These are phyloP conservation scores for Ageneiosus marmoratus DNA, from an alignment of 2,113 vertebrate species.

Conservation along the genomic window DNA sequence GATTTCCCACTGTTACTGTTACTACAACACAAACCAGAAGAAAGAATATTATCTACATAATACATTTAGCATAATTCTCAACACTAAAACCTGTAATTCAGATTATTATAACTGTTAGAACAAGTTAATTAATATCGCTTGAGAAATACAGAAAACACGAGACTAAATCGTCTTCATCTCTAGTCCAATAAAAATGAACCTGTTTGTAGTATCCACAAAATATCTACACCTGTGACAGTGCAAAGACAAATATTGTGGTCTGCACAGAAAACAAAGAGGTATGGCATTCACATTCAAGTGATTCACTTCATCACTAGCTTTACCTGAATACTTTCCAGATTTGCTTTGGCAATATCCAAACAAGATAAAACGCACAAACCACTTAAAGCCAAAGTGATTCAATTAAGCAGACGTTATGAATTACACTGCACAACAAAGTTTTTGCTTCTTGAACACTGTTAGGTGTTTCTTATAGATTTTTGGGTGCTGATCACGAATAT, in stretches of 20 bases:
- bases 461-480: too few relatives aligned
- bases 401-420: not conserved
- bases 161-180: not conserved
- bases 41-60: not conserved
- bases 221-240: not conserved
- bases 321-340: not conserved
- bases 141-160: not conserved
- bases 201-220: not conserved
- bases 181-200: not conserved
- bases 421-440: too few relatives aligned
- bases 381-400: not conserved
- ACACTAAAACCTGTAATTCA: not conserved
- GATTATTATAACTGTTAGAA: not conserved
- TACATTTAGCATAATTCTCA: not conserved
- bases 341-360: not conserved
- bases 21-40: slow-evolving; percentile 70
- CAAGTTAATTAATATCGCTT: not conserved
- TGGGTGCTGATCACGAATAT: too few relatives aligned
- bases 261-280: too few relatives aligned
- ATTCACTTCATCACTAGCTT: not conserved
- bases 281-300: not conserved
- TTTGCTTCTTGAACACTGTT: too few relatives aligned
- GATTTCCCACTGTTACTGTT: slow-evolving; percentile 88
- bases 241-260: not conserved
- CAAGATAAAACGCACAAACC: not conserved